Base-by-base conservation (phyloP, 2,888 invertebrate species). In the Lepidonotus clava region DNA sequence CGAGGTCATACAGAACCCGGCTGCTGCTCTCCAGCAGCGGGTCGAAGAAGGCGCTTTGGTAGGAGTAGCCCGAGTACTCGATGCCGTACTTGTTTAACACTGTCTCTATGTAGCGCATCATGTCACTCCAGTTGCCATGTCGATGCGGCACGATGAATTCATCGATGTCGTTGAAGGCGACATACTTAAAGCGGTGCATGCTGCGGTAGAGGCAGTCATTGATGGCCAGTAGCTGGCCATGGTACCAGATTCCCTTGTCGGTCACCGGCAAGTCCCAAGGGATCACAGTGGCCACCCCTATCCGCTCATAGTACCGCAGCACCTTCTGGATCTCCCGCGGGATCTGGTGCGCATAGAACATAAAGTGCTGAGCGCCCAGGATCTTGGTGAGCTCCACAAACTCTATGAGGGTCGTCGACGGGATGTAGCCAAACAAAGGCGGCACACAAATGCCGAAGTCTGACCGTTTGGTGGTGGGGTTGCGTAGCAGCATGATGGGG, bases 171-270 rank as follows among this genome's bases (percentile, higher is more conserved):
- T 93, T 88, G 87, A 93, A 93, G 38, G 92, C 90, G 18, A 92
- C 87, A 88, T 91, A 92, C 61, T 91, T 88, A 87, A 90, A 92
- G 5, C 87, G 85, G 11, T 90, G 89, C 92, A 93, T 93, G 80
- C 90, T 90, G 51, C 92, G 89, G 89, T 93, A 93, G 1, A 93
- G 90, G 86, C 94, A 94, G 89, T 94, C 93, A 86, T 93, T 93
- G 86, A 93, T 91, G n/a, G 93, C 91, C 28, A 93, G 53, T 24
- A 92, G 89, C 86, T 94, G 94, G 0, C 93, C 94, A 84, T 92
- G 89, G 87, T 93, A 92, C 94, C 94, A 94, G 11, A 93, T 91
- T 21, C 89, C 83, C 18, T 89, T 88, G 40, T 88, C 85, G 24
- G 84, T 36, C 1, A 87, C 87, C 6, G 94, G 93, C 18, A 93